These are phyloP conservation scores for Sinocyclocheilus maitianheensis DNA, from an alignment of 2,113 vertebrate species.

Conservation along the genomic window DNA sequence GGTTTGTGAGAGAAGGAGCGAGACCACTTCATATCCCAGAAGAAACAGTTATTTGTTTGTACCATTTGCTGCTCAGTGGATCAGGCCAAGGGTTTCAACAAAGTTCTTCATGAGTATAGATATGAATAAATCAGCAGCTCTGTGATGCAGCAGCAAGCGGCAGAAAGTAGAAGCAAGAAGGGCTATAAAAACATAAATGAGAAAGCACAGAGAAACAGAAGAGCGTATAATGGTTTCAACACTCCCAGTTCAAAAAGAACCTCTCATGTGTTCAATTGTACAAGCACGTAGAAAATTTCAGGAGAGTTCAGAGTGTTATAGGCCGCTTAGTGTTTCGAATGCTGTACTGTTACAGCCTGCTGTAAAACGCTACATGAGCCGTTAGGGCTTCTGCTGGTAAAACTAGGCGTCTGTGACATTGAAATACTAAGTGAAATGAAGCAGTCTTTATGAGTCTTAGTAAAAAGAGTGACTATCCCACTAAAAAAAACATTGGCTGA, in stretches of 20 bases:
- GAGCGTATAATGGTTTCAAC: not conserved
- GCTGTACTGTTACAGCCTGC: not conserved
- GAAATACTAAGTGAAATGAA: slow-evolving; percentile 15
- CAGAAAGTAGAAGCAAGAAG: not conserved
- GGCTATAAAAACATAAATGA: not conserved
- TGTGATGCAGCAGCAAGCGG: not conserved
- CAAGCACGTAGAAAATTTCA: not conserved
- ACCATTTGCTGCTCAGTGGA: not conserved
- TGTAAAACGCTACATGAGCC: not conserved
- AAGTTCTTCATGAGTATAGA: not conserved
- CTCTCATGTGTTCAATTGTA: slow-evolving; percentile 17
- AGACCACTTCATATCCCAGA: not conserved
- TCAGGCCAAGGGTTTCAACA: not conserved
- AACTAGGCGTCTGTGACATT: not conserved
- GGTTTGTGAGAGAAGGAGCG: not conserved
- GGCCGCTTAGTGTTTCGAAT: not conserved
- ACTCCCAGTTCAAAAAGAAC: not conserved
- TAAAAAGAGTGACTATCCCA: not conserved
- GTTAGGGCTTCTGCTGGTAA: not conserved
- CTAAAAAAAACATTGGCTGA: not conserved
- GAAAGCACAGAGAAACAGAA: slow-evolving; percentile 4
- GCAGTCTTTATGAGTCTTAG: slow-evolving; percentile 22
- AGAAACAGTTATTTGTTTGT: not conserved
- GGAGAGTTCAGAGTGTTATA: not conserved
- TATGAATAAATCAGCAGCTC: slow-evolving; percentile 26